Conservation (phyloP, 2,888 invertebrate species). For the Drosophila parthenogenetica region DNA sequence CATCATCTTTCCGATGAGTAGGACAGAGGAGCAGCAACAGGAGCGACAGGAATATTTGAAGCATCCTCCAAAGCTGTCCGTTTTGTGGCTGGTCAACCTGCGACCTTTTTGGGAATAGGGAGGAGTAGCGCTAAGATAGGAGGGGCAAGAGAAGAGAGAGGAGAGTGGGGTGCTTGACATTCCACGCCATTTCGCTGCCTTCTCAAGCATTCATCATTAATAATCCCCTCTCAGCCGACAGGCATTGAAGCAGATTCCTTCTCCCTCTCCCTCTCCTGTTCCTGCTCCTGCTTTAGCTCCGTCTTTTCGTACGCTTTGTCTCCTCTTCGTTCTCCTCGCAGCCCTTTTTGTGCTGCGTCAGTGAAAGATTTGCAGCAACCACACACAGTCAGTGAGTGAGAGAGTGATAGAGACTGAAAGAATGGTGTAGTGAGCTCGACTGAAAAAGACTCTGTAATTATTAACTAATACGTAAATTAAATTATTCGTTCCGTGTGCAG, state of each 20-base stretch:
- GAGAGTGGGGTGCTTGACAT: conserved; percentile 45
- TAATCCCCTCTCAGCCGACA: conserved; percentile 62
- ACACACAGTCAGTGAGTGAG: conserved; percentile 25
- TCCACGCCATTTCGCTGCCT: conserved; percentile 77
- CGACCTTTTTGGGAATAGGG: conserved; percentile 24
- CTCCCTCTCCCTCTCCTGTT: not conserved
- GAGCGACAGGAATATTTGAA: not conserved
- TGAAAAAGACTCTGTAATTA: not conserved
- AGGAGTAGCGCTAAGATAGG: not conserved
- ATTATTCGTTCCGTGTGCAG: no score
- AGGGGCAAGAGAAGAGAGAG: not conserved
- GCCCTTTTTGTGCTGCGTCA: conserved; percentile 76
- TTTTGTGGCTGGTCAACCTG: conserved; percentile 52
- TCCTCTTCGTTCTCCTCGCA: conserved; percentile 34
- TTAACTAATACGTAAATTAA: no score
- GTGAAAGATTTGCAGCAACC: conserved; percentile 72
- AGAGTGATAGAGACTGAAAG: not conserved
- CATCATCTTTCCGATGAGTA: conserved; percentile 5
- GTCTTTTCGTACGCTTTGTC: not conserved
- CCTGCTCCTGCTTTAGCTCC: not conserved
- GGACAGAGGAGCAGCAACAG: not conserved
- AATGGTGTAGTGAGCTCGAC: not conserved
- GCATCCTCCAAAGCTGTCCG: conserved; percentile 25
- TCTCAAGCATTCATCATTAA: conserved; percentile 79
- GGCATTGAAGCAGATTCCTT: conserved; percentile 41